Evolutionary conservation across 2,113 vertebrate species (phyloP).

Genomic region (Mormyrus lacerda): DNA sequence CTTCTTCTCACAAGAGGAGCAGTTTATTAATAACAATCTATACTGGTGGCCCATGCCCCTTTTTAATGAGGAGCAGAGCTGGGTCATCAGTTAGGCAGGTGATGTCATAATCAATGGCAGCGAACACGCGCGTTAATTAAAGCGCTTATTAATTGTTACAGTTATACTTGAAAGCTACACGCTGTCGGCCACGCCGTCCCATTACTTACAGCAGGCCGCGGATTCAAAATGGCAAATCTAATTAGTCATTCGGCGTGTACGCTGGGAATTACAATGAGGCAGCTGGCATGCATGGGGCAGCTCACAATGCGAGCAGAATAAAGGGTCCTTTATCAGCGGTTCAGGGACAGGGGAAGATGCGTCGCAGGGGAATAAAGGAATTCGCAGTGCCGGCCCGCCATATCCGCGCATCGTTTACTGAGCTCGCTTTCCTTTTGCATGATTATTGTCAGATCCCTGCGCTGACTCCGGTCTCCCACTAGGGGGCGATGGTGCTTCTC

Average conservation of each 20-base stretch:
- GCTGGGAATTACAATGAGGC: constrained; percentile 63
- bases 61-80: constrained; percentile 69
- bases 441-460: constrained; percentile 34
- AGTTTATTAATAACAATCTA: constrained; percentile 98
- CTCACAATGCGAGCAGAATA: constrained; percentile 64
- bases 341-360: constrained; percentile 61
- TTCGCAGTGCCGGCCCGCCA: constrained; percentile 61
- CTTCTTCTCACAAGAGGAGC: constrained; percentile 66
- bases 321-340: constrained; percentile 65
- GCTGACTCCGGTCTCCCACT: not conserved
- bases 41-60: constrained; percentile 57
- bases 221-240: constrained; percentile 86
- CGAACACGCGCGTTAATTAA: constrained; percentile 86
- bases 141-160: constrained; percentile 94
- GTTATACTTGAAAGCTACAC: constrained; percentile 83
- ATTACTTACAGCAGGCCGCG: constrained; percentile 79
- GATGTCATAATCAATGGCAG: constrained; percentile 83
- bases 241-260: constrained; percentile 85
- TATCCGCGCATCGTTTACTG: constrained; percentile 51
- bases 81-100: constrained; percentile 79
- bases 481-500: not conserved
- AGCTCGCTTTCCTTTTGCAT: constrained; percentile 52
- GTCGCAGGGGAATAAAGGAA: constrained; percentile 69
- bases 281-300: constrained; percentile 72
- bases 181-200: constrained; percentile 80